Evolutionary conservation across 2,888 invertebrate species (phyloP).

Genomic region (Craniophora ligustri): DNA sequence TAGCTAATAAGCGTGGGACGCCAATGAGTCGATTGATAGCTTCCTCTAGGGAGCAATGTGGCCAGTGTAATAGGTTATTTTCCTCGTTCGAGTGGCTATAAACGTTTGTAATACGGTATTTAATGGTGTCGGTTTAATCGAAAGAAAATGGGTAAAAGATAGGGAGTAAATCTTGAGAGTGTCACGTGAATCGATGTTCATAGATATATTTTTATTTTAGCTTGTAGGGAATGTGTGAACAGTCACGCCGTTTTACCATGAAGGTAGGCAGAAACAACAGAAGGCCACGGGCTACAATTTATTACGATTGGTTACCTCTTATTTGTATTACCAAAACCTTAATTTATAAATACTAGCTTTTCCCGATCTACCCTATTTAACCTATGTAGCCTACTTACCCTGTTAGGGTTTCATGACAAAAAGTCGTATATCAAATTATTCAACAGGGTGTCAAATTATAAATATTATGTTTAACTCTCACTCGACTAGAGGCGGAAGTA

Average conservation of each 20-base stretch:
- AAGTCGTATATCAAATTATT: constrained; percentile 27
- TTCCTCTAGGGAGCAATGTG: constrained; percentile 58
- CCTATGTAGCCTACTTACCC: no score
- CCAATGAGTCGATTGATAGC: constrained; percentile 66
- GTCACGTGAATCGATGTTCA: background rate
- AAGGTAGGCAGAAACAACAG: no score
- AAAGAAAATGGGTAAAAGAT: constrained; percentile 32
- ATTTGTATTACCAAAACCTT: no score
- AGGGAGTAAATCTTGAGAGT: constrained; percentile 12
- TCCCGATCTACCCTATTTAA: no score
- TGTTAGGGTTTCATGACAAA: constrained; percentile 9
- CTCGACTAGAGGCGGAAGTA: no score
- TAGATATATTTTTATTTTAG: background rate
- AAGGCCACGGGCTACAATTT: no score
- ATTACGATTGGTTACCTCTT: no score
- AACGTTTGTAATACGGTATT: constrained; percentile 43
- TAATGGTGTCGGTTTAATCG: constrained; percentile 44
- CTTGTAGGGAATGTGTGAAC: no score
- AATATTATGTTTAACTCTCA: constrained; percentile 9
- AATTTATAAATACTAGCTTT: no score
- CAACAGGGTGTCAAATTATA: constrained; percentile 37
- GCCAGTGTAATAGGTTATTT: constrained; percentile 58
- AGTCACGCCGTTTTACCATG: no score
- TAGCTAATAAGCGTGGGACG: constrained; percentile 56
- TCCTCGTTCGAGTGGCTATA: constrained; percentile 50